Evolutionary conservation across 1,140 invertebrate species (phyloP).

Genomic region (Aphelinus atriplicis): DNA sequence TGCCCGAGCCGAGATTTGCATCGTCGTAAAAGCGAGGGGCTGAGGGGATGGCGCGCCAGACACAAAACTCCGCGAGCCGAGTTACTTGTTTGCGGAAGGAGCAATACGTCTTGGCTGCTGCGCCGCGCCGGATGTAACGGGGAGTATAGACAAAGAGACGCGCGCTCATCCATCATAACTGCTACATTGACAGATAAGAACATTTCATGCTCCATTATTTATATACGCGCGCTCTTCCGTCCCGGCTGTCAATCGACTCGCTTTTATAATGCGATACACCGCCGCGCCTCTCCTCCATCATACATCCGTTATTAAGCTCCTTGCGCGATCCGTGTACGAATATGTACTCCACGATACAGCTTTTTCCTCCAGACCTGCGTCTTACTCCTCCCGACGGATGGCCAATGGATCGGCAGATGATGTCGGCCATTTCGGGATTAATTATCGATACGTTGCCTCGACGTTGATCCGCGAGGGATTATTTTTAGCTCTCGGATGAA

Average conservation of each 20-base stretch:
- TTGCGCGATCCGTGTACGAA: too few relatives aligned
- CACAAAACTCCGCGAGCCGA: conserved; percentile 54
- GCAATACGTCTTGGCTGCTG: conserved; percentile 52
- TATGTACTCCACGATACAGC: too few relatives aligned
- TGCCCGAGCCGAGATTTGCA: conserved; percentile 27
- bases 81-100: conserved; percentile 50
- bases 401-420: too few relatives aligned
- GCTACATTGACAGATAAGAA: conserved; percentile 48
- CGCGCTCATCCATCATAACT: conserved; percentile 51
- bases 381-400: too few relatives aligned
- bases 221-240: background rate
- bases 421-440: too few relatives aligned
- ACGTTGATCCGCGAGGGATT: too few relatives aligned
- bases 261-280: too few relatives aligned
- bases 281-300: too few relatives aligned
- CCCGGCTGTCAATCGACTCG: conserved; percentile 23
- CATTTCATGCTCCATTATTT: conserved; percentile 52
- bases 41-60: conserved; percentile 32
- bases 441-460: too few relatives aligned
- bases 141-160: background rate
- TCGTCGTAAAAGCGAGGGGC: conserved; percentile 35
- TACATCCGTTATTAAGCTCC: too few relatives aligned
- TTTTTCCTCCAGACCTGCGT: too few relatives aligned
- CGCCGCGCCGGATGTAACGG: background rate
- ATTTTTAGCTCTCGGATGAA: too few relatives aligned